These are phyloP conservation scores for Nasua narica DNA, from an alignment of 2,797 vertebrate species.

Conservation along the genomic window DNA sequence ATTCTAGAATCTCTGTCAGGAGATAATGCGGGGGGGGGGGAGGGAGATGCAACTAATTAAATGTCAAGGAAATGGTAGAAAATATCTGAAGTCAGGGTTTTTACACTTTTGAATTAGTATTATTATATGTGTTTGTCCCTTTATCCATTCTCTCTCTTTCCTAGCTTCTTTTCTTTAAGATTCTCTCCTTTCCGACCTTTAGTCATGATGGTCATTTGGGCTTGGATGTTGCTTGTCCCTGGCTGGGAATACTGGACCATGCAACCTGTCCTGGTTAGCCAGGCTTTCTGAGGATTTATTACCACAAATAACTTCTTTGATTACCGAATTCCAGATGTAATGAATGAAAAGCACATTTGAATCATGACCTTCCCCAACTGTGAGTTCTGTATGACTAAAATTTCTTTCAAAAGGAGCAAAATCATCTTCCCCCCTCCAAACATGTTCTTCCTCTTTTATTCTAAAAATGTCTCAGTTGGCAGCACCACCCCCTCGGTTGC, in stretches of 20 bases:
- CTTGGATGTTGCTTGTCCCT: background rate
- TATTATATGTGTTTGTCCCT: background rate
- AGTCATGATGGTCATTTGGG: background rate
- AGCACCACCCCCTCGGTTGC: background rate
- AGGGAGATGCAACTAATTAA: background rate
- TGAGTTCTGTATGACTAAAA: background rate
- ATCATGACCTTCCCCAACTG: background rate
- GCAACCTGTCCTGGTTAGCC: constrained; percentile 29
- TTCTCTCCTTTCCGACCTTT: background rate
- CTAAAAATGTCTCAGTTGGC: background rate
- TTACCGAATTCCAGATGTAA: constrained; percentile 35
- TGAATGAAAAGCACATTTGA: constrained; percentile 17
- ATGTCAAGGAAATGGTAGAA: background rate
- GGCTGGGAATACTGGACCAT: background rate
- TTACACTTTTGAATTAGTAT: background rate
- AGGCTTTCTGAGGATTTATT: background rate
- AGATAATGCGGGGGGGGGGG: rapidly evolving
- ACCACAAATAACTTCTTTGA: constrained; percentile 34
- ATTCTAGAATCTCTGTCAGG: background rate
- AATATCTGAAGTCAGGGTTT: background rate
- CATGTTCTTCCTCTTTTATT: background rate
- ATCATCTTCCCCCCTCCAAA: background rate
- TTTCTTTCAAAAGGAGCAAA: background rate
- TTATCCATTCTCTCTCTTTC: background rate
- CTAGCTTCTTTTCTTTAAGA: background rate